Evolutionary conservation across 2,797 vertebrate genomes (phyloP).

Genomic region (Poeciliopsis gracilis): DNA sequence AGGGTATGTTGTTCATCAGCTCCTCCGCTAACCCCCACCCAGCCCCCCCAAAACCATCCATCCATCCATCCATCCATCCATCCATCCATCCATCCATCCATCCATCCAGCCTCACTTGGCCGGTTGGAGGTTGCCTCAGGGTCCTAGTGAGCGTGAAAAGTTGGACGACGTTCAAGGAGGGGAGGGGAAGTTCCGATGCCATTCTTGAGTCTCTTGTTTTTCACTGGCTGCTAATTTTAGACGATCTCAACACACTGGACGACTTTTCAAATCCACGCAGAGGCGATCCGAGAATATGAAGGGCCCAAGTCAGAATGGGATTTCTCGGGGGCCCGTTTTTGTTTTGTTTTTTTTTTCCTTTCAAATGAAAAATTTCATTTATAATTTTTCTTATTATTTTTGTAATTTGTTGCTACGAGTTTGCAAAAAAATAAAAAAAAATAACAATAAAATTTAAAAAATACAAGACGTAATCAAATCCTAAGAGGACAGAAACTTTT

Average conservation of each 20-base stretch:
- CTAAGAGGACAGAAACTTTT: not conserved
- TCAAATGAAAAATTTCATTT: not conserved
- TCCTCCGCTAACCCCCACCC: conserved; percentile 19
- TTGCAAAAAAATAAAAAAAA: not conserved
- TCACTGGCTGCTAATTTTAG: conserved; percentile 20
- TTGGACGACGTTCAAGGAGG: conserved; percentile 23
- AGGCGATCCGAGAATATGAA: not conserved
- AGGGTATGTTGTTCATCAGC: conserved; percentile 69
- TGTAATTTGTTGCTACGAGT: not conserved
- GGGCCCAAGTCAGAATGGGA: not conserved
- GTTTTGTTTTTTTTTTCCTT: no score
- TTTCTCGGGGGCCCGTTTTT: not conserved
- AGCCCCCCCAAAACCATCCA: not conserved
- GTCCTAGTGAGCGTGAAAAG: conserved; percentile 72
- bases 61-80: conserved; percentile 18
- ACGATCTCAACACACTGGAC: not conserved
- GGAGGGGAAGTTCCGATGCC: not conserved
- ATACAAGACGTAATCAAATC: not conserved
- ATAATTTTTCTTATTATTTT: not conserved
- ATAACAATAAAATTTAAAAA: not conserved
- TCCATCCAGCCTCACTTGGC: conserved; percentile 13
- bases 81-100: not conserved
- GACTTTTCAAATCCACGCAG: not conserved
- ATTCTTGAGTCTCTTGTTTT: conserved; percentile 13
- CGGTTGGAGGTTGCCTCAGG: conserved; percentile 62